Base-by-base conservation (phyloP, 2,888 invertebrate genomes). In the Campaea margaritaria region DNA sequence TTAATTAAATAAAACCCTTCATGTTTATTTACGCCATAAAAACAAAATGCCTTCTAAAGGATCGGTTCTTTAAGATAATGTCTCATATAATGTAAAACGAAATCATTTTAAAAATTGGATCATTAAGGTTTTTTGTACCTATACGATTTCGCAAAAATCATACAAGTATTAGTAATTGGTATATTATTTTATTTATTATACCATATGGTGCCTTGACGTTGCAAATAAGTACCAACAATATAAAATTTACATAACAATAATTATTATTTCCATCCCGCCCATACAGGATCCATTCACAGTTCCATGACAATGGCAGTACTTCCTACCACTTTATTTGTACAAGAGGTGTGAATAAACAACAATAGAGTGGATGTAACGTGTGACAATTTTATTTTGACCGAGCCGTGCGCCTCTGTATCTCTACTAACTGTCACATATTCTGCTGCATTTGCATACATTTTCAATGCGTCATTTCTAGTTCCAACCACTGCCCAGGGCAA, bases 321-420 rank as follows among this genome's bases (percentile, higher is more conserved):
- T 67, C 69, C 69, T 69, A 67, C 67, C 54, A 42, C 67, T 69
- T 58, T 51, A 69, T 69, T 67, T 62, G 57, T 58, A 41, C 43
- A 57, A 34, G 21, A 51, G 54, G 63, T 66, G 66, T 64, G 58
- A 62, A 66, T 44, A 55, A 31, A 27, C 36, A 16, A 59, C 59
- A 59, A 59, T 50, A 13, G 59, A 54, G 45, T 48, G 52, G 52
- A 52, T 52, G 58, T 52, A 44, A 42, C 47, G 27, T 43, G 52
- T 43, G 28, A 58, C 52, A 58, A 47, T 52, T 38, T 13, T 15
- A 36, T 58, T 51, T 58, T 34, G 15, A 7, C 39, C 2, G 4
- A 38, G 11, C 15, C 47, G n/a, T n/a, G 13, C 38, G 13, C 14
- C 14, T 16, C 21, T 15, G 28, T 42, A 12, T 7, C 27, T 8